A percentile compares a stretch with the other conserved stretches of the same genome.
These are phyloP conservation scores for Odontamblyopus lacepedii DNA, from an alignment of 2,797 vertebrate genomes.

Conservation along the genomic window DNA sequence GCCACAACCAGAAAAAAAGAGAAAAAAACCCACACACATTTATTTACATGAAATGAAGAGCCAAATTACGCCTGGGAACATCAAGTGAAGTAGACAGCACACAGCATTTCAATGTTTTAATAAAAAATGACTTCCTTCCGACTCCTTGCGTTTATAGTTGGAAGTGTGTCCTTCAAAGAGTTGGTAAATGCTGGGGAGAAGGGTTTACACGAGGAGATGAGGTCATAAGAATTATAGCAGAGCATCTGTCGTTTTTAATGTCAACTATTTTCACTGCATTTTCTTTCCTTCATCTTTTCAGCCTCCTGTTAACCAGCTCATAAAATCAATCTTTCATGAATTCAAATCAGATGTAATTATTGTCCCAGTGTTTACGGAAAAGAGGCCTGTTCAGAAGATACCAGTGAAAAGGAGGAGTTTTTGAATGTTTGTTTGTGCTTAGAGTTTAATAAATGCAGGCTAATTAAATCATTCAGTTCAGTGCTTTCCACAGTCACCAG, in stretches of 20 bases:
- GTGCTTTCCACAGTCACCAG: background rate
- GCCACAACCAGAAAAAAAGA: background rate
- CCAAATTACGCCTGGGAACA: conserved; percentile 3
- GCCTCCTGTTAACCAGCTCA: background rate
- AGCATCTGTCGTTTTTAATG: conserved; percentile 11
- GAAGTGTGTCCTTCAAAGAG: conserved; percentile 14
- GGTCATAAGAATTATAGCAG: conserved; percentile 5
- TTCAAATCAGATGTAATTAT: conserved; percentile 12
- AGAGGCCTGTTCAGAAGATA: background rate
- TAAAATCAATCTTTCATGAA: background rate
- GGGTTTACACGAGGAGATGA: conserved; percentile 4
- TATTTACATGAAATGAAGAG: conserved; percentile 5
- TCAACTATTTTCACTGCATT: background rate
- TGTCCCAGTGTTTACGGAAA: conserved; percentile 3
- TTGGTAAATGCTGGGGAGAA: background rate
- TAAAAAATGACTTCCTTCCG: conserved; percentile 11
- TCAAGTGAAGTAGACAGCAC: background rate
- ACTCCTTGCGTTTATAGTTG: background rate
- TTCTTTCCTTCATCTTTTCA: conserved; percentile 10
- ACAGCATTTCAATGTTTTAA: conserved; percentile 1
- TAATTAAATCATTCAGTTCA: conserved; percentile 16
- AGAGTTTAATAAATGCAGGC: background rate
- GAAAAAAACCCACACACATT: background rate
- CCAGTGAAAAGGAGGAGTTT: conserved; percentile 3
- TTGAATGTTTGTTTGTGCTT: conserved; percentile 9